Conservation (phyloP, 2,888 invertebrate genomes). For the Andrena haemorrhoa region DNA sequence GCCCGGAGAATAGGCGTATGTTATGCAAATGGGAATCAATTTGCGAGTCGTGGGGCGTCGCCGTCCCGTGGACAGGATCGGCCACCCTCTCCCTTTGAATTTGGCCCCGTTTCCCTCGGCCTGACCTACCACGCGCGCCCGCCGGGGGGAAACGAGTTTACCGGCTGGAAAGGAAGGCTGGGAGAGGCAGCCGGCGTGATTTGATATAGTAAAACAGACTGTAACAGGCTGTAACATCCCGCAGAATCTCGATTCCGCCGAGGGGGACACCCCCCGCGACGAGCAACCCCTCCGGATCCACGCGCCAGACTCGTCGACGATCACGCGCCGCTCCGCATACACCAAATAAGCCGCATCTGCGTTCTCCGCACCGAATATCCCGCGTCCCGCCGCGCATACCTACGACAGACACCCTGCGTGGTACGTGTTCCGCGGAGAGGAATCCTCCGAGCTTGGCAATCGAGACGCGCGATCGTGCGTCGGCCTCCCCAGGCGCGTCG, state of each 20-base stretch:
- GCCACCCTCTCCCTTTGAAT: conserved; percentile 35
- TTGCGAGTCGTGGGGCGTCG: conserved; percentile 67
- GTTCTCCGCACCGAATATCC: conserved; percentile 3
- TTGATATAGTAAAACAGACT: conserved; percentile 76
- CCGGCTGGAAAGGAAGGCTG: conserved; percentile 31
- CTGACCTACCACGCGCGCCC: conserved; percentile 12
- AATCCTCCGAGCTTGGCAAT: not conserved
- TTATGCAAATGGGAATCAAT: conserved; percentile 78
- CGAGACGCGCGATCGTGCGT: not conserved
- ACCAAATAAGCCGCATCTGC: conserved; percentile 9
- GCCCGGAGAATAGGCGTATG: conserved; percentile 64
- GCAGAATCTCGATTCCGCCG: conserved; percentile 68
- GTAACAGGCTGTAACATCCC: conserved; percentile 75
- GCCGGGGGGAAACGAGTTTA: conserved; percentile 47
- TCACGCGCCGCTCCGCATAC: not conserved
- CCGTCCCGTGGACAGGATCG: conserved; percentile 28
- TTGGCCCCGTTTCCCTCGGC: conserved; percentile 36
- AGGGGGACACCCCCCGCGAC: conserved; percentile 40
- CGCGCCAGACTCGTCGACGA: not conserved
- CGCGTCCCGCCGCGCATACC: not conserved
- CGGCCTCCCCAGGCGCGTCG: not conserved
- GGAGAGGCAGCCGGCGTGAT: conserved; percentile 65
- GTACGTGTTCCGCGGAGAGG: not conserved
- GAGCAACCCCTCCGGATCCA: not conserved
- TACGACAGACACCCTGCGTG: conserved; percentile 1